Evolutionary conservation across 2,113 vertebrate genomes (phyloP), one percentile per base, ranked within the genome.

Genomic region (Deroptyus accipitrinus): DNA sequence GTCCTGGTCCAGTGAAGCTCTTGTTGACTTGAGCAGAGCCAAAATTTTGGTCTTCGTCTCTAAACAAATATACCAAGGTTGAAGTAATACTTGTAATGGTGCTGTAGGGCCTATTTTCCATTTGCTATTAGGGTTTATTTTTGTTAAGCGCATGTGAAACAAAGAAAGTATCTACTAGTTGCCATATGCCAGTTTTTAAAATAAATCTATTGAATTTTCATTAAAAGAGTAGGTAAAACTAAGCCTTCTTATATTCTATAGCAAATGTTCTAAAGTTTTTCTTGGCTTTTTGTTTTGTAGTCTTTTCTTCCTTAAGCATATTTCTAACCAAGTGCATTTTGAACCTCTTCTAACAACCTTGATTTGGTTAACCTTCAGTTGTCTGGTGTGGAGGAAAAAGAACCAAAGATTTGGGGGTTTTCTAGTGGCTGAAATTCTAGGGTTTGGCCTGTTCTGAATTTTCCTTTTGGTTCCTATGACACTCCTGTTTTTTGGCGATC

Each of bases 401-500:
- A 97, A 90, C 90, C 97, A 97, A 96, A 97, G 94, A 96, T 88
- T 88, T 97, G 97, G 96, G 97, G 97, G 96, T 96, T 97, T 97
- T 96, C 95, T 97, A 96, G 96, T 95, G 96, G 92, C 97, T 96
- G 96, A 97, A 96, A 95, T 97, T 97, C 96, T 98, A 97, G 97
- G 95, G 92, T 98, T 99, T 98, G 98, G 97, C 98, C 98, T 99
- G 98, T 98, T 98, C 98, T 99, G 98, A 99, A 99, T 99, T 99
- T 98, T 98, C 98, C 98, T 98, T 98, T 98, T 99, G 98, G 98
- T 99, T 98, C 98, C 98, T 99, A 98, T 99, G 98, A 98, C 98
- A 97, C 98, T 98, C 98, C 98, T 98, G 98, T 99, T 98, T 98
- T 98, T 97, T 97, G 98, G 98, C 97, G 97, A 98, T 99, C 98